A percentile compares a stretch with the other conserved stretches of the same genome.
Conservation (phyloP, 2,888 invertebrate species). For the Adelognathus sp. region DNA sequence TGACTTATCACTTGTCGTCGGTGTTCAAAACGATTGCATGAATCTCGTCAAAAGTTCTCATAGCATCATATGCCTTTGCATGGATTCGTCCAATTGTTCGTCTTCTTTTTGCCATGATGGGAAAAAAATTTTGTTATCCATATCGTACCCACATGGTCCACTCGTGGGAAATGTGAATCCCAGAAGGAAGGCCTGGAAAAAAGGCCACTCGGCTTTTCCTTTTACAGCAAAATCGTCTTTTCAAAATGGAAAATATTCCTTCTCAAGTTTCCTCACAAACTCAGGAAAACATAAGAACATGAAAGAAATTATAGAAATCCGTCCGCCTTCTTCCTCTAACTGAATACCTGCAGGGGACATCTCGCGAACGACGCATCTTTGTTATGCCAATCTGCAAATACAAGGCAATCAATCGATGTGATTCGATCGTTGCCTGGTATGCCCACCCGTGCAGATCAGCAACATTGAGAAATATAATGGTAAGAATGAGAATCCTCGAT, state of each 20-base stretch:
- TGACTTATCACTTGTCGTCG: slow-evolving; percentile 69
- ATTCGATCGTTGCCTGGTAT: slow-evolving; percentile 65
- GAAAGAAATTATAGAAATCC: no score
- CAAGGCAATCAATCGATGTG: slow-evolving; percentile 60
- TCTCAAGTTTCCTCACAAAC: no score
- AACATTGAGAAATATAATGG: slow-evolving; percentile 20
- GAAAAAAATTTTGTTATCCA: background rate
- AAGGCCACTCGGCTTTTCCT: no score
- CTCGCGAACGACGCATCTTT: slow-evolving; percentile 9
- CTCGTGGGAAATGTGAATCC: background rate
- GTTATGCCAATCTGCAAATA: slow-evolving; percentile 46
- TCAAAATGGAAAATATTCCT: no score
- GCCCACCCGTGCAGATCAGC: slow-evolving; percentile 46
- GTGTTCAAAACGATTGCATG: slow-evolving; percentile 40
- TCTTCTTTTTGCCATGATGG: background rate
- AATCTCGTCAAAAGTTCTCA: background rate
- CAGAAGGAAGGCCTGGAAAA: no score
- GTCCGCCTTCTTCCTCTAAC: no score
- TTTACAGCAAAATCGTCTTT: no score
- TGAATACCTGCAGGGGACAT: slow-evolving; percentile 26
- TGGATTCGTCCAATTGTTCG: background rate
- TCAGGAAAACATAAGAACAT: no score
- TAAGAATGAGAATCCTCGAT: slow-evolving; percentile 41
- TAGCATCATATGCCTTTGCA: background rate
- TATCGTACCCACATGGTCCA: slow-evolving; percentile 2